Evolutionary conservation across 2,888 invertebrate genomes (phyloP), one percentile per base, ranked within the genome.

Genomic region (Nasonovia ribisnigri): DNA sequence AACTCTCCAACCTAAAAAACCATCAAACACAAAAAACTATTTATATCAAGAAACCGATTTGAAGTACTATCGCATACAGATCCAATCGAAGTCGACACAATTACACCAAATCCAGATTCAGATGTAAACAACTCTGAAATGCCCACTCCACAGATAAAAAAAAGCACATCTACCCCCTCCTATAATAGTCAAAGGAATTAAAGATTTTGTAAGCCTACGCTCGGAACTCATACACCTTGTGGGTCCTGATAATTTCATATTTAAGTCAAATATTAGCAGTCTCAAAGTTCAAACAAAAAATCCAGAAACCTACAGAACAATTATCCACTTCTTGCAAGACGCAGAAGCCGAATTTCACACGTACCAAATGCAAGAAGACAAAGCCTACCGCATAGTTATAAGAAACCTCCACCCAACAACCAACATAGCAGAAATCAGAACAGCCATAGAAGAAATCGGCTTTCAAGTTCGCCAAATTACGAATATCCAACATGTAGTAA

Each of bases 371-470:
- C 88, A 57, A 51, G 36, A 88, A 60, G 8, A 89, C 24, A 89
- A 89, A 89, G 57, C 89, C 60, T 89, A 42, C 60, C 54, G 57
- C 3, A 84, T 92, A 54, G 92, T 92, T 5, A 92, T 92, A n/a
- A 84, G 86, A 57, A 84, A 86, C 20, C 51, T 86, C 3, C 84
- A 48, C 43, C 87, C 57, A 48, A 86, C 36, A 92, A 54, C 92
- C 36, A 84, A n/a, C n/a, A n/a, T n/a, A n/a, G n/a, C n/a, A n/a
- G n/a, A n/a, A n/a, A n/a, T n/a, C n/a, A n/a, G n/a, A n/a, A n/a
- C n/a, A n/a, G n/a, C n/a, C n/a, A n/a, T n/a, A n/a, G n/a, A n/a
- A n/a, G n/a, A n/a, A n/a, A n/a, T n/a, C n/a, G n/a, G n/a, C n/a
- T n/a, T n/a, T n/a, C n/a, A n/a, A n/a, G n/a, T n/a, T n/a, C n/a